phyloP scores from a whole-genome alignment of 2,888 invertebrate species.

The Macrosiphum euphorbiae region DNA sequence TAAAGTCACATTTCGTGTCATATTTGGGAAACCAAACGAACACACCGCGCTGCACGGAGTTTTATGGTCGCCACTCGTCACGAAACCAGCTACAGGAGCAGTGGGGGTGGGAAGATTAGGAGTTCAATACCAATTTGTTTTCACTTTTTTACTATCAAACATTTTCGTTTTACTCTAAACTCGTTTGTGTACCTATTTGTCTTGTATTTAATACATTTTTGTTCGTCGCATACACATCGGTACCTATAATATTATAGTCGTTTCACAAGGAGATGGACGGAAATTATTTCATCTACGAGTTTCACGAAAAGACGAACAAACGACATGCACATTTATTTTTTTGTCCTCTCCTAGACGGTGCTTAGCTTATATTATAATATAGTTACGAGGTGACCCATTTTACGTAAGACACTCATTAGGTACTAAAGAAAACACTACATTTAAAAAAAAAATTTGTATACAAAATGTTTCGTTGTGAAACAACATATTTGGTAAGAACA shows the following conservation, averaged over 20 bases:
- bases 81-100: neutral
- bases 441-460: too few species aligned
- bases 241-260: neutral
- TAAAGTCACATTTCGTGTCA: neutral
- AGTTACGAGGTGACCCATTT: neutral
- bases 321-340: neutral
- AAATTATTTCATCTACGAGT: neutral
- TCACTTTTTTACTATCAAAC: neutral
- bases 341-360: neutral
- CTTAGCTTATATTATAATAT: neutral
- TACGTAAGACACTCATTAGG: neutral
- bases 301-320: neutral
- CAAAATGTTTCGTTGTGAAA: neutral
- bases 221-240: neutral
- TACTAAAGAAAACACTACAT: neutral
- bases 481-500: neutral
- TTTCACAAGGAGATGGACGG: neutral
- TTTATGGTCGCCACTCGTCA: neutral
- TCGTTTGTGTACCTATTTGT: neutral
- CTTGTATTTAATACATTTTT: neutral
- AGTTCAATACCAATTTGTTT: neutral
- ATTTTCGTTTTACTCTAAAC: neutral
- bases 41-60: fast-evolving
- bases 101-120: neutral
- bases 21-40: neutral